These are phyloP conservation scores for Elgaria multicarinata DNA, from an alignment of 2,113 vertebrate species.

Conservation along the genomic window DNA sequence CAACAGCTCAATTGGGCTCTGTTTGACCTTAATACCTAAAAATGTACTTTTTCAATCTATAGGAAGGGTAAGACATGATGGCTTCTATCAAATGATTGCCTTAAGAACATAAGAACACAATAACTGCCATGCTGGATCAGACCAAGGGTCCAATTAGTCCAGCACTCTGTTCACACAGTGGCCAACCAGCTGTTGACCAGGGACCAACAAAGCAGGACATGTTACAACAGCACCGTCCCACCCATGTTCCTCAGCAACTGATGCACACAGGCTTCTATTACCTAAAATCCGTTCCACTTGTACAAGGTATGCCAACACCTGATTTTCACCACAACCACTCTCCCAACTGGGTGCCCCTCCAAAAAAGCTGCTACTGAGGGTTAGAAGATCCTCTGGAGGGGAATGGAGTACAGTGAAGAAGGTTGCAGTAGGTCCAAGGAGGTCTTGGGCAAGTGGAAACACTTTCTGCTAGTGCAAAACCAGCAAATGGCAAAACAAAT, in stretches of 20 bases:
- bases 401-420: neutral
- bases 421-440: neutral
- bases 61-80: neutral
- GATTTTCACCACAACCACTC: neutral
- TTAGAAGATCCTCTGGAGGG: neutral
- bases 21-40: neutral
- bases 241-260: too few relatives aligned
- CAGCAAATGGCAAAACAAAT: neutral
- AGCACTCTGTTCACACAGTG: too few relatives aligned
- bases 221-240: too few relatives aligned
- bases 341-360: neutral
- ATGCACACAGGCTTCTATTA: too few relatives aligned
- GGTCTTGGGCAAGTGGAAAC: neutral
- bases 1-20: too few relatives aligned
- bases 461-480: neutral
- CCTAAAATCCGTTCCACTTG: too few relatives aligned
- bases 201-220: too few relatives aligned
- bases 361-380: neutral
- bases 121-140: too few relatives aligned
- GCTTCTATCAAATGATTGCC: neutral
- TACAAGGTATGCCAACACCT: neutral
- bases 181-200: too few relatives aligned
- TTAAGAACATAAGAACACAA: too few relatives aligned
- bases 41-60: neutral
- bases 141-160: too few relatives aligned